Conservation (phyloP, 2,888 invertebrate species). For the Xanthia icteritia region DNA sequence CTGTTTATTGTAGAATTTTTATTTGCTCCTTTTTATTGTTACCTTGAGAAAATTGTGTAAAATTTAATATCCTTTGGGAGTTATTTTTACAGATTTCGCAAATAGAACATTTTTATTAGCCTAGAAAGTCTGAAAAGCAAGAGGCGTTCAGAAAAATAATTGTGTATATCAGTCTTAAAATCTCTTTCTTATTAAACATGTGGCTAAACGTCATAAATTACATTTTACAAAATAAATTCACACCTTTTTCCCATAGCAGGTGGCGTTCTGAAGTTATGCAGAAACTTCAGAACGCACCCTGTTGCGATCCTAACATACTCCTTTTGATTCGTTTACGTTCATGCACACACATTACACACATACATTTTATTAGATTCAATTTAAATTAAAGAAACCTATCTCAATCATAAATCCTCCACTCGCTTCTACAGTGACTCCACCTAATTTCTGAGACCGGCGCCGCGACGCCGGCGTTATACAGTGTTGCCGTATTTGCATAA, state of each 20-base stretch:
- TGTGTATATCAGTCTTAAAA: background rate
- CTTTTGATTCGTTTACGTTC: no score
- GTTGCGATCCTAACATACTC: no score
- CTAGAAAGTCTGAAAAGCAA: background rate
- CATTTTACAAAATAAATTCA: background rate
- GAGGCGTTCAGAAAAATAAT: background rate
- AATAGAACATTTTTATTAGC: no score
- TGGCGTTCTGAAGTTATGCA: no score
- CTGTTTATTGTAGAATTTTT: background rate
- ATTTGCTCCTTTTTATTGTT: conserved; percentile 1
- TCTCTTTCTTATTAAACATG: background rate
- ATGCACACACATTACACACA: background rate
- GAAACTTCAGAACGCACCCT: background rate
- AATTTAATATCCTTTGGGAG: background rate
- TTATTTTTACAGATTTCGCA: background rate
- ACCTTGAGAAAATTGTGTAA: background rate
- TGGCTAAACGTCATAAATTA: background rate
- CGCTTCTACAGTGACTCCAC: conserved; percentile 46
- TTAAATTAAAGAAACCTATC: background rate
- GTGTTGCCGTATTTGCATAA: conserved; percentile 80
- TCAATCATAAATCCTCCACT: background rate
- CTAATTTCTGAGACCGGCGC: conserved; percentile 67
- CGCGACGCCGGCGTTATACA: conserved; percentile 64
- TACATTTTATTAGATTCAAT: background rate
- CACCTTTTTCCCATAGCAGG: no score